phyloP scores from a whole-genome alignment of 2,113 vertebrate genomes.

The Notiomystis cincta region DNA sequence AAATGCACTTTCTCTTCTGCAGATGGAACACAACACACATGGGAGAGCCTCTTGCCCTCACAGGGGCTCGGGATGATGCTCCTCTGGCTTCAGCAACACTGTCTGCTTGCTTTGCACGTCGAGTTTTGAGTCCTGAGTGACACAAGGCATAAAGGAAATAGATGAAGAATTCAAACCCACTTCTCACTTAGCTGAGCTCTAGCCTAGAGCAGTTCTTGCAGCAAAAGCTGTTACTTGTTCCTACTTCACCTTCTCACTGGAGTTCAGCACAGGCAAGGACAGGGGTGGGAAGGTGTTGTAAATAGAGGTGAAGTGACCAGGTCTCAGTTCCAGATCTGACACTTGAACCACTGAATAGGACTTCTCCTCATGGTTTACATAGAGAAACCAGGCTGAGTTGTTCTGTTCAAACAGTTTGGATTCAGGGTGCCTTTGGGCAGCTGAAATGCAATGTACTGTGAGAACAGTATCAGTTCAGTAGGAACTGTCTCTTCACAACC shows the following conservation, averaged over 20 bases:
- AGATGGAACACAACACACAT: fast-evolving
- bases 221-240: background rate
- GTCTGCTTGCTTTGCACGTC: fast-evolving
- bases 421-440: background rate
- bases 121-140: background rate
- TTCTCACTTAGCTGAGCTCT: background rate
- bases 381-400: background rate
- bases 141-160: background rate
- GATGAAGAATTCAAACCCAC: background rate
- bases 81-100: background rate
- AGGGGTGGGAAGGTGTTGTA: background rate
- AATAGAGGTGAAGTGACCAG: fast-evolving
- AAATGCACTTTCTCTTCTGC: background rate
- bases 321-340: background rate
- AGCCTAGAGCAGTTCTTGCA: background rate
- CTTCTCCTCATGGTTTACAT: background rate
- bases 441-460: background rate
- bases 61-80: background rate
- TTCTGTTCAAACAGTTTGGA: background rate
- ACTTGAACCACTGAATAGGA: background rate
- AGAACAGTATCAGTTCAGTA: background rate
- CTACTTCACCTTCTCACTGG: background rate
- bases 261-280: background rate
- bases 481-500: background rate
- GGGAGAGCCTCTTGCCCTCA: fast-evolving